phyloP scores from a whole-genome alignment of 1,140 invertebrate species.

The Penaeus indicus region DNA sequence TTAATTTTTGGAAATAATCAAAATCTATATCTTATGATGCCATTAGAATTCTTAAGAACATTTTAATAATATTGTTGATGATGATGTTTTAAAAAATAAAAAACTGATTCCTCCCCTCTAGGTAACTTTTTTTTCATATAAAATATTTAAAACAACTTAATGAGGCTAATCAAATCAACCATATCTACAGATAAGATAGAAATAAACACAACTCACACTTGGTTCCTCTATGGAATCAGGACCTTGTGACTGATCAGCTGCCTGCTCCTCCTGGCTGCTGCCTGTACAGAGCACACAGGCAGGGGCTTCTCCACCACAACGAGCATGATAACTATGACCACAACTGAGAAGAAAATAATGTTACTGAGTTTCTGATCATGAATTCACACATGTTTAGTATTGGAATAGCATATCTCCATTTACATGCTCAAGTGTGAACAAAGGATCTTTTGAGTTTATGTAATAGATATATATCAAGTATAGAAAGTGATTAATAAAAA shows the following conservation, averaged over 20 bases:
- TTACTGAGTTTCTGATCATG: too few species aligned
- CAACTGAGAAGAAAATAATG: conserved; percentile 20
- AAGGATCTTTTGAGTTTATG: too few species aligned
- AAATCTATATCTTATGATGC: too few species aligned
- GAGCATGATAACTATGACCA: conserved; percentile 55
- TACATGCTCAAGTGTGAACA: too few species aligned
- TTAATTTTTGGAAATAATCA: too few species aligned
- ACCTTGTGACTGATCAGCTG: conserved; percentile 19
- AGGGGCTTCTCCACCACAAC: conserved; percentile 45
- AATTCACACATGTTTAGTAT: neutral
- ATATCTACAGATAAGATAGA: neutral
- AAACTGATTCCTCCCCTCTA: too few species aligned
- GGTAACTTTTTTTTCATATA: too few species aligned
- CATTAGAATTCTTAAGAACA: too few species aligned
- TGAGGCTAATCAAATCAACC: too few species aligned
- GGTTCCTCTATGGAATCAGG: conserved; percentile 5
- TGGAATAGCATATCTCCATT: neutral
- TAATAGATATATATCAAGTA: neutral
- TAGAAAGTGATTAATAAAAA: neutral
- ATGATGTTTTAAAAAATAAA: too few species aligned
- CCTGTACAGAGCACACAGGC: conserved; percentile 48
- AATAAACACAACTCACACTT: neutral
- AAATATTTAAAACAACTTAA: too few species aligned
- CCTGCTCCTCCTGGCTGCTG: conserved; percentile 17
- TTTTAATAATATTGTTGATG: too few species aligned